Base-by-base conservation (phyloP, 2,888 invertebrate genomes). In the Orthosia gracilis region DNA sequence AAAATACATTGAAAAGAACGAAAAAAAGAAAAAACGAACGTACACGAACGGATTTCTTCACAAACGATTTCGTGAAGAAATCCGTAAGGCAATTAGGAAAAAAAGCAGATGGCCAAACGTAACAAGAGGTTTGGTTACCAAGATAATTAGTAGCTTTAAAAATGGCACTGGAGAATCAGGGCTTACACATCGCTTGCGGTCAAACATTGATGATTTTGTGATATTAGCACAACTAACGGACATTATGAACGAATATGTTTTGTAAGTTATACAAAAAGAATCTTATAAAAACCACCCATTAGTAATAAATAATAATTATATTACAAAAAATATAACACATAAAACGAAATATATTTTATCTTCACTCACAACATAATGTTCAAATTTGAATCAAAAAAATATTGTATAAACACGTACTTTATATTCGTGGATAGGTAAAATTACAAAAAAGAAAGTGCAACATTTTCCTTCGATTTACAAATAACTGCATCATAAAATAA, bases 291-390 rank as follows among this genome's bases (percentile, higher is more conserved):
- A 23, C 18, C 15, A 17, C 17, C 4, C 9, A 52, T 18, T 15
- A 23, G 21, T n/a, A n/a, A n/a, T n/a, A n/a, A n/a, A n/a, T 7
- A 40, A 17, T 23, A 17, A 15, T 18, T 3, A 31, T 52, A 31
- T 50, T 57, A 45, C 23, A n/a, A n/a, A 67, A 68, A 59, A 67
- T 15, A 15, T 61, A 21, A 54, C 21, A 4, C 49, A 23, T 57
- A 26, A 61, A 68, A 52, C 52, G n/a, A 26, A 71, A 62, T 40
- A n/a, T 45, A 49, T 26, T 63, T n/a, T n/a, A n/a, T n/a, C n/a
- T n/a, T n/a, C n/a, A n/a, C n/a, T n/a, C n/a, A n/a, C n/a, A n/a
- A n/a, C n/a, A n/a, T n/a, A n/a, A n/a, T n/a, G n/a, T n/a, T n/a
- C n/a, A n/a, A n/a, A n/a, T n/a, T n/a, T n/a, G n/a, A n/a, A n/a